Percentiles rank a stretch among this genome's conserved stretches.
phyloP scores from a whole-genome alignment of 2,797 vertebrate species.

The Lacerta agilis region DNA sequence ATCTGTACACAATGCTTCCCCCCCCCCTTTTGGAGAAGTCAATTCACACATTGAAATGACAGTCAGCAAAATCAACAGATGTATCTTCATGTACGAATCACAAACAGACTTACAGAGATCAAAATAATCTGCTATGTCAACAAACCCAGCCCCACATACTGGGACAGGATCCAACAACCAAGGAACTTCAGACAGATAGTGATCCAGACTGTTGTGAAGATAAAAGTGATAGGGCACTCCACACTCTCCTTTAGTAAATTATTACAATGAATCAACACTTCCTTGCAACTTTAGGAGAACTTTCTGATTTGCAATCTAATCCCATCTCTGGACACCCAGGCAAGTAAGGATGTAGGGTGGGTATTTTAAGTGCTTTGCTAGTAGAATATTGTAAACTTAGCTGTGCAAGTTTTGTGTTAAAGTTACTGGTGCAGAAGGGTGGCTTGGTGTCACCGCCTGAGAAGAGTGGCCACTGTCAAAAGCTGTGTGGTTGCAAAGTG shows the following conservation, averaged over 20 bases:
- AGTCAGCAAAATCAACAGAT: not conserved
- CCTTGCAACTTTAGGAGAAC: not conserved
- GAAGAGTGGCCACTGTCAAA: not conserved
- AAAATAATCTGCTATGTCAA: too few species aligned
- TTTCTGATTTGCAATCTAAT: not conserved
- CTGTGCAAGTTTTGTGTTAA: not conserved
- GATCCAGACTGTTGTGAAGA: not conserved
- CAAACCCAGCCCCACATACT: not conserved
- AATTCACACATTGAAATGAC: not conserved
- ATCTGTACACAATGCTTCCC: not conserved
- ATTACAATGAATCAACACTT: not conserved
- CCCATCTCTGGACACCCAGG: not conserved
- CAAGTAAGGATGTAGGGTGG: too few species aligned
- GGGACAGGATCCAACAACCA: not conserved
- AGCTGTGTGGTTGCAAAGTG: not conserved
- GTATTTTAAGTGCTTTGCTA: not conserved
- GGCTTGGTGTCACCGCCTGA: too few species aligned
- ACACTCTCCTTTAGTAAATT: not conserved
- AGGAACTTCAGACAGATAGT: not conserved
- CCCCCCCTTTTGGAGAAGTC: not conserved
- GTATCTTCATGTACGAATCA: not conserved
- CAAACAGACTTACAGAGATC: not conserved
- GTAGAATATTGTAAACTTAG: not conserved
- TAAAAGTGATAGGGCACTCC: not conserved
- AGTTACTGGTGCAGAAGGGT: too few species aligned